A percentile compares a stretch with the other conserved stretches of the same genome.
Evolutionary conservation across 2,113 vertebrate genomes (phyloP).

Genomic region (Leucopsar rothschildi): DNA sequence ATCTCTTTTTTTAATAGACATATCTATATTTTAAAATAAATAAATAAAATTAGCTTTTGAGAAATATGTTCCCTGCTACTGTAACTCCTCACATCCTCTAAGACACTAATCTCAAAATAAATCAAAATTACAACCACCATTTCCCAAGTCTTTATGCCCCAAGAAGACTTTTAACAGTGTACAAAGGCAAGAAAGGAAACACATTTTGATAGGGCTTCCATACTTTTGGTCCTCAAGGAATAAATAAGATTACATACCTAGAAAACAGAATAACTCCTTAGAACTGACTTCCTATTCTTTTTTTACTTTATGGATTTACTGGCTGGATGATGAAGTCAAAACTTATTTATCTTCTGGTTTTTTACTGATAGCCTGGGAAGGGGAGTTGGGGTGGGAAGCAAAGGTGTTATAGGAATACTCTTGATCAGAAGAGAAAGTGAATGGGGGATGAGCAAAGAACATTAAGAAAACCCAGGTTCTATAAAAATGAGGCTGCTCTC

Average conservation of each 20-base stretch:
- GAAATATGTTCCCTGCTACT: background rate
- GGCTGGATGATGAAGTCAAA: background rate
- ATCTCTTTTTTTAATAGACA: background rate
- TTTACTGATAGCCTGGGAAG: background rate
- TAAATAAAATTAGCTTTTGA: background rate
- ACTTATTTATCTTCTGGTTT: background rate
- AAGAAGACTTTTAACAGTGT: background rate
- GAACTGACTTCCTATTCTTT: background rate
- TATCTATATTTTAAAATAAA: background rate
- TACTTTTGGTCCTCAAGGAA: background rate
- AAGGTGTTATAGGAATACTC: background rate
- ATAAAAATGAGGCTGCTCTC: background rate
- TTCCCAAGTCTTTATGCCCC: background rate
- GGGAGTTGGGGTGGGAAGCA: background rate
- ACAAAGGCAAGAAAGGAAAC: background rate
- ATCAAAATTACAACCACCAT: slow-evolving; percentile 4
- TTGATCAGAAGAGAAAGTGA: slow-evolving; percentile 1
- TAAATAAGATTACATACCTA: background rate
- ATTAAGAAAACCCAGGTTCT: background rate
- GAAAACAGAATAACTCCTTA: slow-evolving; percentile 12
- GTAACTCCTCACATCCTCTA: background rate
- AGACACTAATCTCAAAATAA: background rate
- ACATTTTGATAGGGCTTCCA: background rate
- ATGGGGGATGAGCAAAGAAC: background rate
- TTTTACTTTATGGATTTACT: background rate